Conservation (phyloP, 2,888 invertebrate genomes). For the Synanthedon myopaeformis region DNA sequence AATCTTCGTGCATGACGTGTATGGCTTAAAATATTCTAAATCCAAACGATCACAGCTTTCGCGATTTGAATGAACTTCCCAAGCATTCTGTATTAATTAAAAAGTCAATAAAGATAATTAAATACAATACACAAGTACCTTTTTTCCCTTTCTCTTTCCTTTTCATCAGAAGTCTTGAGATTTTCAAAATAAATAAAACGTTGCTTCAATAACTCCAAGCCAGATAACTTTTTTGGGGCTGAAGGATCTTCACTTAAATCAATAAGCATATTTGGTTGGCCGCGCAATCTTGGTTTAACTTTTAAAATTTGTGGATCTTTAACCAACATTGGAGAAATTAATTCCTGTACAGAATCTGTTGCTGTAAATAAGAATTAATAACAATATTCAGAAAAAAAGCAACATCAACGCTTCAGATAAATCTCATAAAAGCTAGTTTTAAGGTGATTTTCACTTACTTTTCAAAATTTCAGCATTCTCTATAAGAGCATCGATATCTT, state of each 20-base stretch:
- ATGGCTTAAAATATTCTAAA: too few relatives aligned
- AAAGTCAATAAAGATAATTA: too few relatives aligned
- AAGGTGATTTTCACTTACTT: slow-evolving; percentile 17
- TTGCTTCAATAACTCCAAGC: slow-evolving; percentile 76
- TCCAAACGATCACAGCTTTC: too few relatives aligned
- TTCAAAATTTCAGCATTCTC: slow-evolving; percentile 41
- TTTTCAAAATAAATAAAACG: slow-evolving; percentile 78
- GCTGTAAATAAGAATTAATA: slow-evolving; percentile 8
- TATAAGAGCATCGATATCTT: slow-evolving; percentile 46
- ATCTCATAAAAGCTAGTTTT: neutral
- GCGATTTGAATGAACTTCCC: too few relatives aligned
- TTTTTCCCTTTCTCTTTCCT: slow-evolving; percentile 66
- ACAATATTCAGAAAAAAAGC: neutral
- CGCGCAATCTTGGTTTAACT: slow-evolving; percentile 56
- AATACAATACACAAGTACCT: slow-evolving; percentile 38
- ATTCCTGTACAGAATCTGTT: slow-evolving; percentile 15
- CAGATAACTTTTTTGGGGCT: slow-evolving; percentile 52
- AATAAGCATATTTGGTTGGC: slow-evolving; percentile 63
- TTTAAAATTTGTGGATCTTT: slow-evolving; percentile 17
- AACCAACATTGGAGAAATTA: slow-evolving; percentile 23
- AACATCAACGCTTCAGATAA: neutral
- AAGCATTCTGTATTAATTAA: too few relatives aligned
- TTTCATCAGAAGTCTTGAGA: slow-evolving; percentile 59
- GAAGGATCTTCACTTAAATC: slow-evolving; percentile 32
- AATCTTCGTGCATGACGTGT: too few relatives aligned